Evolutionary conservation across 2,113 vertebrate genomes (phyloP), one percentile per base, ranked within the genome.

Genomic region (Erythrolamprus reginae): DNA sequence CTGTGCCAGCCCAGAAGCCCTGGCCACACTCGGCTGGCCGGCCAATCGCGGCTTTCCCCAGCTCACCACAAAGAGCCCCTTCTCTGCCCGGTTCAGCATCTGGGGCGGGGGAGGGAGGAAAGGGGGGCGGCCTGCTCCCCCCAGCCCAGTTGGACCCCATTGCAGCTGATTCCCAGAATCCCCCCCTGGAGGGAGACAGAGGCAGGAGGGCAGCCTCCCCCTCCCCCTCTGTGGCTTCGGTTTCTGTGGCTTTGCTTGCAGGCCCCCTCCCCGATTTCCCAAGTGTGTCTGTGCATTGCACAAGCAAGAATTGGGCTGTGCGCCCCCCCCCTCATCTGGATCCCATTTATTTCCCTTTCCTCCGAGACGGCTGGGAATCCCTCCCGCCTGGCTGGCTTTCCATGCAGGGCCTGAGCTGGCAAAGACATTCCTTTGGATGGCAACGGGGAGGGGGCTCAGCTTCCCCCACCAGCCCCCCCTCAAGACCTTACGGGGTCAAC

Each of bases 1-100:
- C 91, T 4, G 83, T 82, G 88, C 84, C 91, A 92, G 90, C 42
- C 82, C 50, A 56, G 48, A 85, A 58, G 88, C 65, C 65, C 91
- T 1, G 26, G 26, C 48, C 58, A 26, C 4, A 12, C 82, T 13
- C 17, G 53, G 45, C 48, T 51, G 82, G 10, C 17, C 55, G 38
- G 12, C 50, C 10, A 56, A 17, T 4, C 9, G 3, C 1, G 1
- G 56, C 3, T 12, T 4, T 17, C 1, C 19, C 33, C 10, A 10
- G 28, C 8, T 47, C 1, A 19, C 53, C 38, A 47, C 38, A 51
- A 55, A 53, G 28, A 19, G 47, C 48, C 48, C 10, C 2, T 50
- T 77, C 83, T n/a, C 28, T 86, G 50, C 3, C 15, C 5, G 3
- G 42, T 56, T 13, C 13, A 5, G 52, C 33, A 13, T 42, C 85